Conservation (phyloP, 2,113 vertebrate genomes). For the Lepus americanus region DNA sequence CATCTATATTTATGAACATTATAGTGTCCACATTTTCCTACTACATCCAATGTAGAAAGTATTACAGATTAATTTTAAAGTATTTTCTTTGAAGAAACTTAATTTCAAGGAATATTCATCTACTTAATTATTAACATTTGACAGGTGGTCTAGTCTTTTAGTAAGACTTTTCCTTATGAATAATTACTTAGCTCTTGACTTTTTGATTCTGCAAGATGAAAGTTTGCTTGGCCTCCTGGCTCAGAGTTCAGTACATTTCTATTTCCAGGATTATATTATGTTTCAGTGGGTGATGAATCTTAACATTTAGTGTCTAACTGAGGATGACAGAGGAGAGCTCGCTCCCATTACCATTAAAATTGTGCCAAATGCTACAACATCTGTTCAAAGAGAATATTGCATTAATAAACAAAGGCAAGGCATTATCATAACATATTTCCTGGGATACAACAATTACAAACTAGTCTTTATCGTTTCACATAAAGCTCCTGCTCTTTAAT, state of each 20-base stretch:
- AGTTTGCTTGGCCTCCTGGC: not conserved
- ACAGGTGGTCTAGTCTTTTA: not conserved
- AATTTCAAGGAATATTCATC: not conserved
- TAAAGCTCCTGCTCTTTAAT: not conserved
- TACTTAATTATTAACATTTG: not conserved
- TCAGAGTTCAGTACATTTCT: not conserved
- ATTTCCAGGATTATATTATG: not conserved
- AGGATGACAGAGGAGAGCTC: not conserved
- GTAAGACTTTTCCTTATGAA: not conserved
- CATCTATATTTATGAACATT: not conserved
- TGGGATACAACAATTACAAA: not conserved
- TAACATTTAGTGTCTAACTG: not conserved
- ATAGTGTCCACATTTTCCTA: not conserved
- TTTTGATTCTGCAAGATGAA: not conserved
- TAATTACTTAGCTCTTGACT: not conserved
- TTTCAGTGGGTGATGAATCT: not conserved
- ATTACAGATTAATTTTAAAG: not conserved
- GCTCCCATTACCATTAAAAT: not conserved
- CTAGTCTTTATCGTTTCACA: not conserved
- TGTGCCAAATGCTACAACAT: not conserved
- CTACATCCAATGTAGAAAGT: not conserved
- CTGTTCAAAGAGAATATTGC: not conserved
- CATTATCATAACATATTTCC: not conserved
- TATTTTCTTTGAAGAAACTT: not conserved
- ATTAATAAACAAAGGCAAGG: conserved; percentile 9